Percentiles rank a stretch among this genome's conserved stretches.
phyloP scores from a whole-genome alignment of 2,797 vertebrate species.

The Prionace glauca region DNA sequence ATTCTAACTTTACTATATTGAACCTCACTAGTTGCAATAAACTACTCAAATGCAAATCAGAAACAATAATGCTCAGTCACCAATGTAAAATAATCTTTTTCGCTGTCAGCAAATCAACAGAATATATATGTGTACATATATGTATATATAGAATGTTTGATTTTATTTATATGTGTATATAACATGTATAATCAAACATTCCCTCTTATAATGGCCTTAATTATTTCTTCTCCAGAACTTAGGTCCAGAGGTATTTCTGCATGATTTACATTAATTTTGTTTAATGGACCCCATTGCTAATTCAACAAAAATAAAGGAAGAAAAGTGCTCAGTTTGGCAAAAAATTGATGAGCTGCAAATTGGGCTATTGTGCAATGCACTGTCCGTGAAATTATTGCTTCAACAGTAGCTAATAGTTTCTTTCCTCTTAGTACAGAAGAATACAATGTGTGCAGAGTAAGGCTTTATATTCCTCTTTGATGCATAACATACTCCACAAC shows the following conservation, averaged over 20 bases:
- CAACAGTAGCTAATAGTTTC: background rate
- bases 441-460: background rate
- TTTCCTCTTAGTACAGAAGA: background rate
- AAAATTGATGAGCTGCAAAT: background rate
- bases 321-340: background rate
- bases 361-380: background rate
- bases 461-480: conserved; percentile 51
- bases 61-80: background rate
- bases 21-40: background rate
- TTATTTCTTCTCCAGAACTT: background rate
- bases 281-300: background rate
- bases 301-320: background rate
- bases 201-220: background rate
- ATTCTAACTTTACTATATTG: background rate
- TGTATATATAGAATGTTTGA: no score
- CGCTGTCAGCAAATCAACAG: background rate
- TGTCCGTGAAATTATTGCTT: background rate
- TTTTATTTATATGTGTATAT: no score
- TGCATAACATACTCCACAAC: conserved; percentile 52
- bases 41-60: background rate
- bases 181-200: background rate
- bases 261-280: background rate
- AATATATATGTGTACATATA: background rate
- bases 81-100: background rate
- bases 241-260: background rate